These are phyloP conservation scores for Atherinomorus stipes DNA, from an alignment of 2,113 vertebrate species.

Conservation along the genomic window DNA sequence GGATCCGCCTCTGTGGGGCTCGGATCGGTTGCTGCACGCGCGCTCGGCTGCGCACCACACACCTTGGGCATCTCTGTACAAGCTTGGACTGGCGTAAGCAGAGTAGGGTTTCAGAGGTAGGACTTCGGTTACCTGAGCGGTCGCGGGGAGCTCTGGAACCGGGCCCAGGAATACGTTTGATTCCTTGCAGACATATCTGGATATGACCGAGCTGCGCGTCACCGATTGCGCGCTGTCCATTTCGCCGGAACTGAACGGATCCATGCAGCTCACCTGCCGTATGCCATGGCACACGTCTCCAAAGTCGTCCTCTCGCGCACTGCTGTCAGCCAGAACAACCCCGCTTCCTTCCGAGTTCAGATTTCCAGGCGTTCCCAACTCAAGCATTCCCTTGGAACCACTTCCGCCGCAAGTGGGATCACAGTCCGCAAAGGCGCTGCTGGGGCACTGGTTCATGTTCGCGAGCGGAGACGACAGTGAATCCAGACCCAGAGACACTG, in stretches of 20 bases:
- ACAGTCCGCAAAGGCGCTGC: slow-evolving; percentile 58
- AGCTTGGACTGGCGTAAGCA: slow-evolving; percentile 18
- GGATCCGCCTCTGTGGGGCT: slow-evolving; percentile 22
- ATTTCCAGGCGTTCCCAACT: slow-evolving; percentile 21
- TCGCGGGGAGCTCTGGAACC: slow-evolving; percentile 20
- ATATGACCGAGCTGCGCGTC: slow-evolving; percentile 53
- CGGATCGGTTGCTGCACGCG: slow-evolving; percentile 38
- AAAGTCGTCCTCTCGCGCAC: slow-evolving; percentile 31
- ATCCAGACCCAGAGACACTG: slow-evolving; percentile 88
- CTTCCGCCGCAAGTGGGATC: slow-evolving; percentile 30
- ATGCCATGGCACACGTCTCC: slow-evolving; percentile 52
- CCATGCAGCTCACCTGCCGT: slow-evolving; percentile 72
- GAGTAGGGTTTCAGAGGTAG: slow-evolving; percentile 29
- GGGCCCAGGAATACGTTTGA: slow-evolving; percentile 54
- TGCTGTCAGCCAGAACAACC: neutral
- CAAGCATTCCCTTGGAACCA: slow-evolving; percentile 15
- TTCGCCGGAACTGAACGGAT: slow-evolving; percentile 61
- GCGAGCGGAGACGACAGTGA: slow-evolving; percentile 73
- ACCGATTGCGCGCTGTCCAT: slow-evolving; percentile 28
- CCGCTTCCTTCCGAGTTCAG: slow-evolving; percentile 15
- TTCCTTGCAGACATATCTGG: slow-evolving; percentile 57
- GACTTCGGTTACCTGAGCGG: slow-evolving; percentile 44
- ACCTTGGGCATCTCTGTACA: slow-evolving; percentile 29
- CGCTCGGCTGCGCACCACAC: slow-evolving; percentile 62
- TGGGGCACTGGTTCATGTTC: slow-evolving; percentile 65